Conservation (phyloP, 2,888 invertebrate species). For the Hirtodrosophila confusa region DNA sequence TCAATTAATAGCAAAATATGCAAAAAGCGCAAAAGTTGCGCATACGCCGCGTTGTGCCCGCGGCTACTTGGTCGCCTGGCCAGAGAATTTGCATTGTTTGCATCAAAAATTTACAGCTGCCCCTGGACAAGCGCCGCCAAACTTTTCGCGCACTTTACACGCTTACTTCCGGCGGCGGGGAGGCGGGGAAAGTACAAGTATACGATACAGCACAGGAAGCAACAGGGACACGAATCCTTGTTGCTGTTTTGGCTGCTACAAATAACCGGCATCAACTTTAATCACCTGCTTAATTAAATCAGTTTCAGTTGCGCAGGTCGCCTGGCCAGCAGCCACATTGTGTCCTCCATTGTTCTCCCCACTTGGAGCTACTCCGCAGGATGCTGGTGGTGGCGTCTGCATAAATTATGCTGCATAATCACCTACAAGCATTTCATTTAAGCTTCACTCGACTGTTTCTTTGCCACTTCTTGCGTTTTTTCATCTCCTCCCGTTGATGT, state of each 20-base stretch:
- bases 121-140: constrained; percentile 34
- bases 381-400: constrained; percentile 42
- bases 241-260: constrained; percentile 65
- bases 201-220: constrained; percentile 3
- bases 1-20: constrained; percentile 55
- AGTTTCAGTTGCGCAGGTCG: constrained; percentile 65
- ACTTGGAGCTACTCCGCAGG: constrained; percentile 1
- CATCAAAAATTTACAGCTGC: constrained; percentile 22
- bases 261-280: constrained; percentile 81
- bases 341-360: constrained; percentile 49
- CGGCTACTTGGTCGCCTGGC: constrained; percentile 12
- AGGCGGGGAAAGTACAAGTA: too few relatives aligned
- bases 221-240: constrained; percentile 39
- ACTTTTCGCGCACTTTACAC: constrained; percentile 68
- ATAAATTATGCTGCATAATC: constrained; percentile 77
- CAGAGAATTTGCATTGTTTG: constrained; percentile 53
- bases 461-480: constrained; percentile 34
- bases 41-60: constrained; percentile 46
- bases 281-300: constrained; percentile 82
- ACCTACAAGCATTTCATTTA: constrained; percentile 70
- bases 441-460: constrained; percentile 56
- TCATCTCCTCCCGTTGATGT: constrained; percentile 19
- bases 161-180: constrained; percentile 45
- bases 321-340: constrained; percentile 13
- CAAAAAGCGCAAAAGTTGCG: constrained; percentile 43